A percentile compares a stretch with the other conserved stretches of the same genome.
These are phyloP conservation scores for Leptatherina wallacei DNA, from an alignment of 2,797 vertebrate genomes.

Conservation along the genomic window DNA sequence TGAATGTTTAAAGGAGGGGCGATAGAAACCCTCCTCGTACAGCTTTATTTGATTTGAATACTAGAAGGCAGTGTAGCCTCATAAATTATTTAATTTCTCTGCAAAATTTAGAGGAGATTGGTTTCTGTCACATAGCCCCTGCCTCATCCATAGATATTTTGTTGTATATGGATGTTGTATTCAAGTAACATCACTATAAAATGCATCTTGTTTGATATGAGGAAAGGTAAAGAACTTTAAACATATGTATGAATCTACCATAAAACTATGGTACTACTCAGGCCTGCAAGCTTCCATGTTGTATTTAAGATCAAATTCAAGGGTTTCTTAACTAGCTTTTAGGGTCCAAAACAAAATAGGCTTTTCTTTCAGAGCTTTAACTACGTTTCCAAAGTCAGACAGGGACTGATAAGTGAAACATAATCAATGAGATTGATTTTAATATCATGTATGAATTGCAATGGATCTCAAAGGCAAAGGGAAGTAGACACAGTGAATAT, in stretches of 20 bases:
- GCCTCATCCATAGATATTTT: conserved; percentile 39
- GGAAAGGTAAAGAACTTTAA: neutral
- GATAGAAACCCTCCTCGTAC: neutral
- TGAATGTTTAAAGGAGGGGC: conserved; percentile 16
- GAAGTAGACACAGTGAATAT: neutral
- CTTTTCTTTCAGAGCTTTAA: neutral
- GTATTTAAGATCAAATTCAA: neutral
- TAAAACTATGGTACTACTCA: neutral
- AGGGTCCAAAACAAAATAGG: neutral
- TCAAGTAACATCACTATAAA: conserved; percentile 12
- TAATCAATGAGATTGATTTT: conserved; percentile 14
- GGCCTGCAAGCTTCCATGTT: neutral
- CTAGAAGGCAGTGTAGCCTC: conserved; percentile 23
- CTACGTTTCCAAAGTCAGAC: neutral
- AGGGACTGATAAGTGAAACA: neutral
- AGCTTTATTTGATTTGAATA: neutral
- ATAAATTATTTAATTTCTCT: neutral
- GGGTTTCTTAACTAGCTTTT: neutral
- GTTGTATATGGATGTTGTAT: conserved; percentile 28
- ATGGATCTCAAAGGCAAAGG: neutral
- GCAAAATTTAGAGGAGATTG: neutral
- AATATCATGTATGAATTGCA: conserved; percentile 1
- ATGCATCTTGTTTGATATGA: conserved; percentile 14
- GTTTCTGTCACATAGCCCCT: neutral
- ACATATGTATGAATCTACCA: neutral